Evolutionary conservation across 2,888 invertebrate genomes (phyloP).

Genomic region (Blomia tropicalis): DNA sequence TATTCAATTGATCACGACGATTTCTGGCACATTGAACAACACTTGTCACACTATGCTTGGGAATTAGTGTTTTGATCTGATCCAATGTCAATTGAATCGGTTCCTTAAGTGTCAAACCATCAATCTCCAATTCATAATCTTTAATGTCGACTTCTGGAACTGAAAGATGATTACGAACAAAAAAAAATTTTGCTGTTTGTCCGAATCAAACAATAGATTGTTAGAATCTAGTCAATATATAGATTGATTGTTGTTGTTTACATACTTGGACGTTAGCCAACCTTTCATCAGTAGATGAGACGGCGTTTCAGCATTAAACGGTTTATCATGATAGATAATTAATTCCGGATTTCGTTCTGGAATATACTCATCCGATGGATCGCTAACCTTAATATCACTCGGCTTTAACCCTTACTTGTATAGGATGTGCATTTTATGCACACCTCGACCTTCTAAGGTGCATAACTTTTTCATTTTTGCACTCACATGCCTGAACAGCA

Average conservation of each 20-base stretch:
- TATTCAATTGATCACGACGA: conserved; percentile 74
- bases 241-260: conserved; percentile 28
- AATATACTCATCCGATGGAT: conserved; percentile 41
- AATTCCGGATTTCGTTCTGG: conserved; percentile 64
- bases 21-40: conserved; percentile 95
- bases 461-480: no score
- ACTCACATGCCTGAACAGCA: no score
- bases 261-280: conserved; percentile 68
- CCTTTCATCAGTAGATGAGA: conserved; percentile 47
- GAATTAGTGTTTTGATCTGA: conserved; percentile 52
- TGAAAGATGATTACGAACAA: conserved; percentile 90
- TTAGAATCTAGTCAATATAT: no score
- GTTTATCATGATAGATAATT: conserved; percentile 57
- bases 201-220: no score
- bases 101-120: conserved; percentile 42
- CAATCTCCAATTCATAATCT: conserved; percentile 52
- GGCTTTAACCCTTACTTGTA: conserved; percentile 35
- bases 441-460: no score
- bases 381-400: conserved; percentile 39
- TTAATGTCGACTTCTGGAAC: conserved; percentile 59
- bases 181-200: no score
- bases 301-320: conserved; percentile 90
- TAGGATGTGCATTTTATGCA: no score
- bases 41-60: conserved; percentile 53
- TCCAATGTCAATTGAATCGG: conserved; percentile 43